phyloP scores from a whole-genome alignment of 2,797 vertebrate genomes.

The Cyprinodon diabolis region DNA sequence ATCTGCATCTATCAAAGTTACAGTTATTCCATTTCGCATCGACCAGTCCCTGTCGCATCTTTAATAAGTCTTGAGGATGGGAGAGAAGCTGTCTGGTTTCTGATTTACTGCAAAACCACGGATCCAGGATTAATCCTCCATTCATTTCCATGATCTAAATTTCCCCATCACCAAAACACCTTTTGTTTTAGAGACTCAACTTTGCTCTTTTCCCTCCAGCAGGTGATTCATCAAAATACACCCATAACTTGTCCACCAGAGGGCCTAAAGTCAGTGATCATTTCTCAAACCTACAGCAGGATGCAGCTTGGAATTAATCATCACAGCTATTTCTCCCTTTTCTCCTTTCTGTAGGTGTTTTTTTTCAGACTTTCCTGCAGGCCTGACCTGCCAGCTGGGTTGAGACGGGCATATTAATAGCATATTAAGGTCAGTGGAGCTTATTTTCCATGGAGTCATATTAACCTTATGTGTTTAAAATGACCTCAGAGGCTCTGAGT shows the following conservation, averaged over 20 bases:
- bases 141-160: slow-evolving; percentile 3
- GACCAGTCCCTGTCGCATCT: neutral
- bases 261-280: slow-evolving; percentile 34
- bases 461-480: slow-evolving; percentile 63
- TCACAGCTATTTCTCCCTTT: slow-evolving; percentile 7
- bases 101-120: slow-evolving; percentile 4
- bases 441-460: slow-evolving; percentile 58
- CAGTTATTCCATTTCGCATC: neutral
- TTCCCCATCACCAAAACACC: slow-evolving; percentile 9
- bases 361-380: slow-evolving; percentile 37
- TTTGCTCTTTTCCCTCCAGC: slow-evolving; percentile 7
- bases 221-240: slow-evolving; percentile 38
- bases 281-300: slow-evolving; percentile 34
- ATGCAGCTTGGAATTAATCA: slow-evolving; percentile 47
- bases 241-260: slow-evolving; percentile 18
- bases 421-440: slow-evolving; percentile 64
- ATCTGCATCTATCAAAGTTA: neutral
- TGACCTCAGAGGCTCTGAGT: slow-evolving; percentile 39
- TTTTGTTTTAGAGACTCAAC: slow-evolving; percentile 11
- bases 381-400: slow-evolving; percentile 37
- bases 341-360: slow-evolving; percentile 25
- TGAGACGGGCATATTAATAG: slow-evolving; percentile 55
- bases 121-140: slow-evolving; percentile 7
- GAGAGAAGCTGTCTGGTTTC: neutral
- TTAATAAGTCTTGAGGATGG: neutral